phyloP scores from a whole-genome alignment of 2,113 vertebrate genomes.

The Dromiciops gliroides region DNA sequence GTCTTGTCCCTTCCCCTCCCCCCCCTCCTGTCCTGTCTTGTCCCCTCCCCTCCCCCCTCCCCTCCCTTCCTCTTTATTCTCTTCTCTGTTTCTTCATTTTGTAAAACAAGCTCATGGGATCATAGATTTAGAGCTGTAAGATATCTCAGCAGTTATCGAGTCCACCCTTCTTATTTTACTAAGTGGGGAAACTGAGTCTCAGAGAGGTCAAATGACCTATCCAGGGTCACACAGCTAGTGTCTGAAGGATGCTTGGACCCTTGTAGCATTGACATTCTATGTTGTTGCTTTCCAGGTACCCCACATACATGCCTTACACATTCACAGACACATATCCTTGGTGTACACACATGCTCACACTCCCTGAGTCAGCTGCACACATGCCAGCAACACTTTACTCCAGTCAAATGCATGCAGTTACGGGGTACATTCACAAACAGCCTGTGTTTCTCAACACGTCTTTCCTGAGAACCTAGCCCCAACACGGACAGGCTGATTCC shows the following conservation, averaged over 20 bases:
- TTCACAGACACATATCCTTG: not conserved
- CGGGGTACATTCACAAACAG: not conserved
- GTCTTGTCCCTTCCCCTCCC: no score
- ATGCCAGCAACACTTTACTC: not conserved
- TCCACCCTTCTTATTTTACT: not conserved
- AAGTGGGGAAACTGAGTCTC: not conserved
- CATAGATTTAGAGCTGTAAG: not conserved
- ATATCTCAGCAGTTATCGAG: not conserved
- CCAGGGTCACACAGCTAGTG: not conserved
- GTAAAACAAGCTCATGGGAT: not conserved
- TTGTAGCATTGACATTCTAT: not conserved
- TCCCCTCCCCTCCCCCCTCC: not conserved
- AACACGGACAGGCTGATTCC: not conserved
- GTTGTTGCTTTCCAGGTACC: no score
- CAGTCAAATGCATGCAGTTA: not conserved
- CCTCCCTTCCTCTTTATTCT: no score
- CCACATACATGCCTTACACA: no score
- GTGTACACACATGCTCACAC: not conserved
- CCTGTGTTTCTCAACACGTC: not conserved
- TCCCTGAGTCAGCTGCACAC: not conserved
- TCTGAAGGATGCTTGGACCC: not conserved
- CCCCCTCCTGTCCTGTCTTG: not conserved
- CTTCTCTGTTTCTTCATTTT: not conserved
- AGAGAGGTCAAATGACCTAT: not conserved
- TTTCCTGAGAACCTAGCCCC: not conserved